These are phyloP conservation scores for Melipona quadrifasciata DNA, from an alignment of 1,140 invertebrate species.

Conservation along the genomic window DNA sequence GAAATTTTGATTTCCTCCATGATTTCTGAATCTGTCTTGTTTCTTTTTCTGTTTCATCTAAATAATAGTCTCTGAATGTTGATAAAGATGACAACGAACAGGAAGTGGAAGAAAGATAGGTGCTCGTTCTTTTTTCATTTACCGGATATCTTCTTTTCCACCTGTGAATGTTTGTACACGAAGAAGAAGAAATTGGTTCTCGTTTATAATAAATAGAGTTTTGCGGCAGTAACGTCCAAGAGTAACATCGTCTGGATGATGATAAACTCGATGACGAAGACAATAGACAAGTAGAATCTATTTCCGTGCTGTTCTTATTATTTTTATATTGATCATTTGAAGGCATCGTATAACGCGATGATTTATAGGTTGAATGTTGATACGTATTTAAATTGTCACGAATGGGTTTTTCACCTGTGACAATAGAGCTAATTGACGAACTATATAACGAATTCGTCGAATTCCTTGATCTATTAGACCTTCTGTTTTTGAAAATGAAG, in stretches of 20 bases:
- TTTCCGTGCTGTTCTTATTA: neutral
- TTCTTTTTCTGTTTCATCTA: neutral
- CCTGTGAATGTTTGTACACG: neutral
- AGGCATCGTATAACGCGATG: neutral
- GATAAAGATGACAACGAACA: neutral
- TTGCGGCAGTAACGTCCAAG: neutral
- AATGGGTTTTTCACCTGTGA: neutral
- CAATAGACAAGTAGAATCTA: neutral
- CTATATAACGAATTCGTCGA: neutral
- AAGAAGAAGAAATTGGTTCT: constrained; percentile 13
- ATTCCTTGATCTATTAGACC: neutral
- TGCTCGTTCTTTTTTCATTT: neutral
- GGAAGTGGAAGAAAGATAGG: neutral
- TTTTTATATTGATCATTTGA: neutral
- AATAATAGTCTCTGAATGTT: neutral
- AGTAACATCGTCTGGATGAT: neutral
- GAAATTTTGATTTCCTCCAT: neutral
- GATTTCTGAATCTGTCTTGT: neutral
- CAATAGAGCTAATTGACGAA: neutral
- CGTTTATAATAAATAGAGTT: neutral
- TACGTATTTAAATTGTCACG: too few relatives aligned
- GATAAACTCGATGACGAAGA: constrained; percentile 11
- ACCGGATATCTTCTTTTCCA: neutral
- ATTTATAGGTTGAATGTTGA: constrained; percentile 2
- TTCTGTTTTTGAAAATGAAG: constrained; percentile 1